A percentile compares a stretch with the other conserved stretches of the same genome.
These are phyloP conservation scores for Catagonus wagneri DNA, from an alignment of 2,113 vertebrate genomes.

Conservation along the genomic window DNA sequence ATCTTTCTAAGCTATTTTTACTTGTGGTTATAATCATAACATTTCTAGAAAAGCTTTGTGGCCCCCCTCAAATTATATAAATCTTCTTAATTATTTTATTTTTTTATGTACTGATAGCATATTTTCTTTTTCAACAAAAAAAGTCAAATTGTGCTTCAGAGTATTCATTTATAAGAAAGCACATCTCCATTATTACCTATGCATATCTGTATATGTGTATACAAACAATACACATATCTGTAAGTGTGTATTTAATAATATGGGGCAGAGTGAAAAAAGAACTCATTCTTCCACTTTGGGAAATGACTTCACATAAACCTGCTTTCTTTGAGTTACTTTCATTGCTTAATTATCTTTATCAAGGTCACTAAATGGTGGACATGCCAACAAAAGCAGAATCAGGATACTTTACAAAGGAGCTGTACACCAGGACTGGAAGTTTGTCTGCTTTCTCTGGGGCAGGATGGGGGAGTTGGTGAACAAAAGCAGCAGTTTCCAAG, in stretches of 20 bases:
- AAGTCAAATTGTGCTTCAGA: neutral
- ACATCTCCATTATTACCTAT: neutral
- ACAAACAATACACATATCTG: too few relatives aligned
- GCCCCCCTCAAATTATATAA: neutral
- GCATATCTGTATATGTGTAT: neutral
- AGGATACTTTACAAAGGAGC: neutral
- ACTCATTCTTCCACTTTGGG: neutral
- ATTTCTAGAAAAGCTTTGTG: constrained; percentile 28
- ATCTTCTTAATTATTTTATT: constrained; percentile 14
- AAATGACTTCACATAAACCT: neutral
- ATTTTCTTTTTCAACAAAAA: constrained; percentile 31
- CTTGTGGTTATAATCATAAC: neutral
- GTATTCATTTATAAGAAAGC: neutral
- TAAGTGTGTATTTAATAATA: neutral
- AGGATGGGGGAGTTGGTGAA: neutral
- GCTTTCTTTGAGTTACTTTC: constrained; percentile 37
- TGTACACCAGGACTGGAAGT: neutral
- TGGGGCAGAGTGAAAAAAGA: neutral
- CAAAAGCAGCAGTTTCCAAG: constrained; percentile 64
- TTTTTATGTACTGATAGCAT: neutral
- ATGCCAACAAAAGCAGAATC: neutral
- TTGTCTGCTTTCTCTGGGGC: neutral
- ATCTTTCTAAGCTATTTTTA: constrained; percentile 35
- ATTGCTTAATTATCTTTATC: constrained; percentile 21
- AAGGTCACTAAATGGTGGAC: constrained; percentile 7